Conservation (phyloP, 2,888 invertebrate genomes). For the Amphipyra berbera region DNA sequence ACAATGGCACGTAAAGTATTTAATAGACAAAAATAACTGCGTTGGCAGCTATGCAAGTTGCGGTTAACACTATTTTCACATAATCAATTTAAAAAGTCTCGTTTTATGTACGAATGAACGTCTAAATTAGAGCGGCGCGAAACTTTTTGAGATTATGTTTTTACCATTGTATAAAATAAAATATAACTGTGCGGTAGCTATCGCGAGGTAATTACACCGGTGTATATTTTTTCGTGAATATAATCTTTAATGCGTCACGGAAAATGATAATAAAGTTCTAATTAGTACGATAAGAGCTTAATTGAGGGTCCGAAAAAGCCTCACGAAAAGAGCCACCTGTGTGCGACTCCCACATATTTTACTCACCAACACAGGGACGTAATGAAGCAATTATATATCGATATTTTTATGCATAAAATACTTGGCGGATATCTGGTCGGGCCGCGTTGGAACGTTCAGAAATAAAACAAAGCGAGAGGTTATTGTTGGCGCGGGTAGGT, state of each 20-base stretch:
- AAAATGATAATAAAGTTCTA: conserved; percentile 62
- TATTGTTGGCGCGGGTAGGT: conserved; percentile 89
- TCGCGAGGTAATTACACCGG: conserved; percentile 55
- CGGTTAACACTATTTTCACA: conserved; percentile 46
- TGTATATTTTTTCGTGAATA: conserved; percentile 39
- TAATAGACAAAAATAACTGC: conserved; percentile 50
- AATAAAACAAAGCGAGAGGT: conserved; percentile 87
- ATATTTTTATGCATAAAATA: conserved; percentile 90
- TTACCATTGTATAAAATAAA: conserved; percentile 36
- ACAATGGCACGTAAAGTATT: conserved; percentile 52
- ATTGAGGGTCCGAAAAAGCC: conserved; percentile 46
- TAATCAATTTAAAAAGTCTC: conserved; percentile 48
- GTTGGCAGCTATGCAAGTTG: conserved; percentile 54
- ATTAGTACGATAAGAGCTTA: conserved; percentile 62
- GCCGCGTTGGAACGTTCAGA: conserved; percentile 77
- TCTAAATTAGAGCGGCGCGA: conserved; percentile 41
- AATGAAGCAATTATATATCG: conserved; percentile 90
- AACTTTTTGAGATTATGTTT: conserved; percentile 46
- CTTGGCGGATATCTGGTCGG: conserved; percentile 87
- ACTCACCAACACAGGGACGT: conserved; percentile 89
- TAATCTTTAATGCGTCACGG: conserved; percentile 47
- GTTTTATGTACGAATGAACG: conserved; percentile 47
- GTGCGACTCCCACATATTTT: conserved; percentile 89
- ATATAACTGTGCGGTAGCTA: conserved; percentile 44
- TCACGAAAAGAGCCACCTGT: conserved; percentile 77